These are phyloP conservation scores for Caranx ignobilis DNA, from an alignment of 2,113 vertebrate species.

Conservation along the genomic window DNA sequence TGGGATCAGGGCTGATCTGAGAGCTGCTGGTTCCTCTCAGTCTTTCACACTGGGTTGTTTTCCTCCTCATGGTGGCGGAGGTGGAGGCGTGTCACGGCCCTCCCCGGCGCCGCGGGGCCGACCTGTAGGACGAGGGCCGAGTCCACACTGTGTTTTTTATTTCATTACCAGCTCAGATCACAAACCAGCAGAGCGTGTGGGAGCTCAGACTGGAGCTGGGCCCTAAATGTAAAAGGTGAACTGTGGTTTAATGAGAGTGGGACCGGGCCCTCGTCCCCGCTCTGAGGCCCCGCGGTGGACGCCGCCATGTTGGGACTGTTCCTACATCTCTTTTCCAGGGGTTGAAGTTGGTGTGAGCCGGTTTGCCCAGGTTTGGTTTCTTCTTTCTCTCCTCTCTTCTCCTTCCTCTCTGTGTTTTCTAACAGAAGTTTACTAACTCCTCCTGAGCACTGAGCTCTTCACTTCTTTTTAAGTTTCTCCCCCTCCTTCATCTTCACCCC, in stretches of 20 bases:
- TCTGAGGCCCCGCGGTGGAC: slow-evolving; percentile 59
- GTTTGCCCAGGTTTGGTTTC: slow-evolving; percentile 75
- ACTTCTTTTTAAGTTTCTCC: background rate
- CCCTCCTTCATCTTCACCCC: background rate
- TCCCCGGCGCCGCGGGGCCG: slow-evolving; percentile 63
- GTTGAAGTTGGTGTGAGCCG: slow-evolving; percentile 84
- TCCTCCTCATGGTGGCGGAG: slow-evolving; percentile 25
- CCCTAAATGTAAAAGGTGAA: slow-evolving; percentile 15
- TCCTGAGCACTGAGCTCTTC: slow-evolving; percentile 7
- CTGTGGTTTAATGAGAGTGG: background rate
- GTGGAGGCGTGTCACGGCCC: slow-evolving; percentile 42
- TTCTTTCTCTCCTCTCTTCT: slow-evolving; percentile 8
- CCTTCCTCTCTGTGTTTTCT: slow-evolving; percentile 22
- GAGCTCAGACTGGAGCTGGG: no score
- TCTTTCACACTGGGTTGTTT: slow-evolving; percentile 47
- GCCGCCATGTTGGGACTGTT: slow-evolving; percentile 17
- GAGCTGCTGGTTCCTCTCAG: slow-evolving; percentile 55
- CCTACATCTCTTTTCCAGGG: slow-evolving; percentile 46
- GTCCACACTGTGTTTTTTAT: background rate
- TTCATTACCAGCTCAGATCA: no score
- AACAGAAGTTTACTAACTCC: slow-evolving; percentile 43
- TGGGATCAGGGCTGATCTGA: slow-evolving; percentile 75
- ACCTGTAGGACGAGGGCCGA: slow-evolving; percentile 49
- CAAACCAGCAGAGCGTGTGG: no score
- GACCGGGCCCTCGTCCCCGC: slow-evolving; percentile 1